Evolutionary conservation across 2,113 vertebrate species (phyloP), one percentile per base, ranked within the genome.

Genomic region (Octodon degus): DNA sequence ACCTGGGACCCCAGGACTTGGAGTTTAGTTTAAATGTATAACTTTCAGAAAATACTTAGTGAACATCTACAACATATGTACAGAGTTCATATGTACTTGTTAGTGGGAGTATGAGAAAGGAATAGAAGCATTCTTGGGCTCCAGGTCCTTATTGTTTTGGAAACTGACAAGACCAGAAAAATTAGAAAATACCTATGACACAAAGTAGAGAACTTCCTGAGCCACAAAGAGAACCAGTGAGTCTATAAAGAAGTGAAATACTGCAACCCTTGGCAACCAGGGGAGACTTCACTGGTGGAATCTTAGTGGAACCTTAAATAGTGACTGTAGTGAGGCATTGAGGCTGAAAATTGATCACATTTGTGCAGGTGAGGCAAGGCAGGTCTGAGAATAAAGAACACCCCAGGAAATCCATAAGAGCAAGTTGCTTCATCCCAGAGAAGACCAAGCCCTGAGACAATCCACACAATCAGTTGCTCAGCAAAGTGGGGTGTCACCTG

Each of bases 21-120:
- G 22, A 70, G 63, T 91, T 89, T 62, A n/a, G 24, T 30, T 93
- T 86, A 47, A 90, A 81, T 84, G 68, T 68, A 2, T 90, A 65
- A 67, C 22, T 88, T 88, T 74, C 77, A 94, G 70, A 95, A 90
- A 91, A 85, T 76, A 53, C 10, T 76, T 76, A 67, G 17, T 87
- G 27, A 90, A 43, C 10, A 65, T 53, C 17, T 53, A 58, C 20
- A 24, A 20, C 79, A 68, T 82, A 43, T 3, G 55, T 37, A 27
- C 14, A 87, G 87, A 14, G 12, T 83, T 30, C 10, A n/a, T n/a
- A n/a, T 79, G 20, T 67, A 11, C 4, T 5, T 90, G 81, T 25
- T 58, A 58, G 2, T 63, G 30, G 47, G 13, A 86, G 5, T 92
- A 47, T 83, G 43, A 86, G 62, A 92, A 87, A 90, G 60, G 32